These are phyloP conservation scores for Drosophila fungiperda DNA, from an alignment of 2,888 invertebrate genomes.

Conservation along the genomic window DNA sequence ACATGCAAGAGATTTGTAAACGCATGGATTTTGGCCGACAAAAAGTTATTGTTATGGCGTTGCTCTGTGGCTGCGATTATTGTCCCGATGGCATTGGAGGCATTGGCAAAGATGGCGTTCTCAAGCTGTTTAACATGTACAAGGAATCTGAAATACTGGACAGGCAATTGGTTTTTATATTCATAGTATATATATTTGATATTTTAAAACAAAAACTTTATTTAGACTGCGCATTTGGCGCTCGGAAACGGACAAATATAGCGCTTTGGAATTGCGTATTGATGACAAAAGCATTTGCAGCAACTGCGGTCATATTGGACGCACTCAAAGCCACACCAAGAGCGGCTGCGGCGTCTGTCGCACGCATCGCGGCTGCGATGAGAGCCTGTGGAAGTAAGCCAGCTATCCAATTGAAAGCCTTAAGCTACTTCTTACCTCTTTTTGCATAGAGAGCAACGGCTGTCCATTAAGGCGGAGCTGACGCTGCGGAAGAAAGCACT, in stretches of 20 bases:
- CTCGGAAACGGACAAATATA: slow-evolving; percentile 86
- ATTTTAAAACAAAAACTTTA: background rate
- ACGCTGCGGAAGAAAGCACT: slow-evolving; percentile 89
- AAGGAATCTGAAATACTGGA: slow-evolving; percentile 88
- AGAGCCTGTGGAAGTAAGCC: slow-evolving; percentile 87
- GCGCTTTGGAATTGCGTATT: slow-evolving; percentile 86
- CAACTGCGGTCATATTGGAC: slow-evolving; percentile 90
- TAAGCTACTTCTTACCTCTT: background rate
- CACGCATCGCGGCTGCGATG: slow-evolving; percentile 88
- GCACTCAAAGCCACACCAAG: slow-evolving; percentile 87
- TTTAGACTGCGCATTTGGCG: slow-evolving; percentile 89
- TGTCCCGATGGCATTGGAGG: slow-evolving; percentile 90
- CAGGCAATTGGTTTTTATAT: slow-evolving; percentile 84
- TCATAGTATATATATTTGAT: fast-evolving
- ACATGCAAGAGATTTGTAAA: slow-evolving; percentile 88
- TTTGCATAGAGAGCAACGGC: slow-evolving; percentile 86
- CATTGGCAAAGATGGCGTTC: slow-evolving; percentile 91
- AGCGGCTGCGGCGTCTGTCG: slow-evolving; percentile 89
- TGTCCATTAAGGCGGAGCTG: slow-evolving; percentile 89
- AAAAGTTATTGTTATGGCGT: slow-evolving; percentile 93
- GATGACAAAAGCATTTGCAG: slow-evolving; percentile 88
- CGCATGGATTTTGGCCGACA: slow-evolving; percentile 91
- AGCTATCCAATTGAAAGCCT: background rate
- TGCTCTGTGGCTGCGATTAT: slow-evolving; percentile 96
- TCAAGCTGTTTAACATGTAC: slow-evolving; percentile 89